Percentiles rank a stretch among this genome's conserved stretches.
Evolutionary conservation across 2,797 vertebrate genomes (phyloP).

Genomic region (Martes flavigula): DNA sequence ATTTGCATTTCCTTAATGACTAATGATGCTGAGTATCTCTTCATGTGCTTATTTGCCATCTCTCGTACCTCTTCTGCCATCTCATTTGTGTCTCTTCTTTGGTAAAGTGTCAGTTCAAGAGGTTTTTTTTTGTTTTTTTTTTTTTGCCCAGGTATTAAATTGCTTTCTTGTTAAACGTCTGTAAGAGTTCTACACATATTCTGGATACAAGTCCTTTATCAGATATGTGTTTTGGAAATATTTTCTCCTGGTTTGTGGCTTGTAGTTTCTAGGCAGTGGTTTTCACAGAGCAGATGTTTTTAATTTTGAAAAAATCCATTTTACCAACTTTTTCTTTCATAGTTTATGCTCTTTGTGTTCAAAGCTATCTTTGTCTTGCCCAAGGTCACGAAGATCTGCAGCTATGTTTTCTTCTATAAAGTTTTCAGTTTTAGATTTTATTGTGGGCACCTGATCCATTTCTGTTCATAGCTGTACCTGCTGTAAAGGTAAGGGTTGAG

Average conservation of each 20-base stretch:
- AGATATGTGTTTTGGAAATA: constrained; percentile 35
- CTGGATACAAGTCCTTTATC: constrained; percentile 34
- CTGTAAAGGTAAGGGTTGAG: neutral
- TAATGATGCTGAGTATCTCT: neutral
- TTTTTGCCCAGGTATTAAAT: neutral
- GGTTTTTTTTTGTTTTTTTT: neutral
- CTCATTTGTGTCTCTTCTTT: neutral
- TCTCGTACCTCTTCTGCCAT: neutral
- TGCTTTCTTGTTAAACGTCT: neutral
- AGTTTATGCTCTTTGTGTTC: neutral
- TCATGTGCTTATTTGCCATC: neutral
- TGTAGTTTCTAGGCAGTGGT: constrained; percentile 41
- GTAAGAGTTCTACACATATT: neutral
- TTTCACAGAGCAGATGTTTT: constrained; percentile 61
- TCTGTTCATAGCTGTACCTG: neutral
- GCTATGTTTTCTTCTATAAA: neutral
- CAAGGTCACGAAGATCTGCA: neutral
- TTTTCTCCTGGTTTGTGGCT: constrained; percentile 53
- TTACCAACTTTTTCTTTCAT: constrained; percentile 18
- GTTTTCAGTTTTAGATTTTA: neutral
- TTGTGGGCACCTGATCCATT: neutral
- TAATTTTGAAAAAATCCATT: constrained; percentile 60
- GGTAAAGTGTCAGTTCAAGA: neutral
- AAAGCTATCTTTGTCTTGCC: constrained; percentile 9
- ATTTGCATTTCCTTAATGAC: constrained; percentile 24